A percentile compares a stretch with the other conserved stretches of the same genome.
phyloP scores from a whole-genome alignment of 2,888 invertebrate genomes.

The Polymixis flavicincta region DNA sequence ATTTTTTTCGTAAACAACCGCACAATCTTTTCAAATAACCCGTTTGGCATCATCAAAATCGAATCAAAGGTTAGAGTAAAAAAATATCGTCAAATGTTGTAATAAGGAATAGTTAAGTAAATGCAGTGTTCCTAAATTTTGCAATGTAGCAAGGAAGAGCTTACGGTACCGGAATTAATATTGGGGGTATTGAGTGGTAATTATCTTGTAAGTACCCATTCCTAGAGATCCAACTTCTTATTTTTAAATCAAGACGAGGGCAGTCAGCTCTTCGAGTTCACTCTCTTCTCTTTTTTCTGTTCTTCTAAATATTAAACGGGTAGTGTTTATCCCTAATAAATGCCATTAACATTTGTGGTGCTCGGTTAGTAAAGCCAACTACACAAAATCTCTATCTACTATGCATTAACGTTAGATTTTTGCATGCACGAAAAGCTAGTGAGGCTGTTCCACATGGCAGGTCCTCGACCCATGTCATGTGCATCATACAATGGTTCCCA shows the following conservation, averaged over 20 bases:
- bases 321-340: neutral
- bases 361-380: neutral
- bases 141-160: neutral
- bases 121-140: neutral
- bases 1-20: neutral
- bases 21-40: neutral
- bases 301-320: neutral
- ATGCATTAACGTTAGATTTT: neutral
- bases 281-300: neutral
- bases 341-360: neutral
- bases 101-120: neutral
- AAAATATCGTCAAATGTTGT: neutral
- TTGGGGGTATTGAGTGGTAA: neutral
- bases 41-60: neutral
- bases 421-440: neutral
- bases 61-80: neutral
- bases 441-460: conserved; percentile 35
- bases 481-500: conserved; percentile 54
- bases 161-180: neutral
- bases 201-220: neutral
- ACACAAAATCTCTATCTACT: too few relatives aligned
- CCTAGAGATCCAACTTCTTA: neutral
- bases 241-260: neutral
- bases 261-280: neutral
- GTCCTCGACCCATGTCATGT: conserved; percentile 31